phyloP scores from a whole-genome alignment of 2,113 vertebrate genomes.

The Tetraodon nigroviridis region DNA sequence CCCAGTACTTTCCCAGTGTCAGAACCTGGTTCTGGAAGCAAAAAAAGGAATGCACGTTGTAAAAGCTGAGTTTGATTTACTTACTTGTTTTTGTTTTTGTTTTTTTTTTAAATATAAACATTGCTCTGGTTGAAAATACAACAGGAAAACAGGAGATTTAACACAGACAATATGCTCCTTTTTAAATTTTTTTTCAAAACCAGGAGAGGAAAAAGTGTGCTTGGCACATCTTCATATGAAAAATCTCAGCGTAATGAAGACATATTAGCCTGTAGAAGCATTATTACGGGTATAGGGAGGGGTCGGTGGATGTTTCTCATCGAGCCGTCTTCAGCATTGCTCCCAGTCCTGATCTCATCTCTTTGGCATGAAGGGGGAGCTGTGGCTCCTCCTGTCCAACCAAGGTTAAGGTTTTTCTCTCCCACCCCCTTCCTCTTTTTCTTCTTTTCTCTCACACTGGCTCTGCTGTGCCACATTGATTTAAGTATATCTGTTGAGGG shows the following conservation, averaged over 20 bases:
- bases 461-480: slow-evolving; percentile 84
- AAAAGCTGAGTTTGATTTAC: slow-evolving; percentile 32
- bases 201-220: slow-evolving; percentile 19
- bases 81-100: slow-evolving; percentile 22
- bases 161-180: slow-evolving; percentile 10
- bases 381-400: slow-evolving; percentile 84
- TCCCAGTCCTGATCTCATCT: slow-evolving; percentile 71
- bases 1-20: not conserved
- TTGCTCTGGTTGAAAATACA: not conserved
- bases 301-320: slow-evolving; percentile 17
- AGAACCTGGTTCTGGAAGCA: not conserved
- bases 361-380: slow-evolving; percentile 95
- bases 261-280: slow-evolving; percentile 49
- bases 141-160: not conserved
- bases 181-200: slow-evolving; percentile 13
- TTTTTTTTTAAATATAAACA: slow-evolving; percentile 4
- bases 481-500: slow-evolving; percentile 90
- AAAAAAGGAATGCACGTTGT: not conserved
- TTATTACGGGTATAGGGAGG: slow-evolving; percentile 34
- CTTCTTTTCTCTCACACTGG: slow-evolving; percentile 71
- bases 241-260: slow-evolving; percentile 56
- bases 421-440: slow-evolving; percentile 19
- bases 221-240: slow-evolving; percentile 41
- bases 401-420: slow-evolving; percentile 58
- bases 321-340: slow-evolving; percentile 28